These are phyloP conservation scores for Trachurus trachurus DNA, from an alignment of 2,797 vertebrate genomes.

Conservation along the genomic window DNA sequence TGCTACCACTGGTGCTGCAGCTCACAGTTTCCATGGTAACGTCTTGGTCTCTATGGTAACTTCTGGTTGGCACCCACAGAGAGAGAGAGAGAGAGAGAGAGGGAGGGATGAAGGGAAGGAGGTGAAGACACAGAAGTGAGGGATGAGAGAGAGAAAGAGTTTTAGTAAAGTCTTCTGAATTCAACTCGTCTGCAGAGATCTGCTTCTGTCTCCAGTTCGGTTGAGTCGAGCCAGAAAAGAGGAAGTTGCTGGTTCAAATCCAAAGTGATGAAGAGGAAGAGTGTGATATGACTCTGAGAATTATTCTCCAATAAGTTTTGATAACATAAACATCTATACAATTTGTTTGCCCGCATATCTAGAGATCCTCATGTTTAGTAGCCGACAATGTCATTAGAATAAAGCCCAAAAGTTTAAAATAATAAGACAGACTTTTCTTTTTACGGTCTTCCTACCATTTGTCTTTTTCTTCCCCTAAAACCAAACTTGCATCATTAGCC, in stretches of 20 bases:
- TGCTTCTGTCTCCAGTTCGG: neutral
- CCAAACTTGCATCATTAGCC: slow-evolving; percentile 13
- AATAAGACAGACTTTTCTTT: no score
- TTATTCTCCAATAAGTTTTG: no score
- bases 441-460: neutral
- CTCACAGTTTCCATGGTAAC: slow-evolving; percentile 88
- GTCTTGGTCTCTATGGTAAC: slow-evolving; percentile 87
- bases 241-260: slow-evolving; percentile 18
- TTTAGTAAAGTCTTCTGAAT: slow-evolving; percentile 11
- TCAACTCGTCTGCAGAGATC: slow-evolving; percentile 11
- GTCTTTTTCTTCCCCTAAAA: neutral
- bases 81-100: slow-evolving; percentile 35
- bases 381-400: neutral
- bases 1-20: slow-evolving; percentile 73
- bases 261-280: neutral
- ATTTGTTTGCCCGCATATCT: neutral
- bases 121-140: slow-evolving; percentile 51
- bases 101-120: slow-evolving; percentile 25
- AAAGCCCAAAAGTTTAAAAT: neutral
- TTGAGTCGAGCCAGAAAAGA: neutral
- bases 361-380: neutral
- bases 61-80: slow-evolving; percentile 78
- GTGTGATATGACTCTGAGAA: neutral
- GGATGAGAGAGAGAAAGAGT: slow-evolving; percentile 15
- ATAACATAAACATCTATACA: no score